Conservation (phyloP, 2,113 vertebrate species). For the Pseudorasbora parva region DNA sequence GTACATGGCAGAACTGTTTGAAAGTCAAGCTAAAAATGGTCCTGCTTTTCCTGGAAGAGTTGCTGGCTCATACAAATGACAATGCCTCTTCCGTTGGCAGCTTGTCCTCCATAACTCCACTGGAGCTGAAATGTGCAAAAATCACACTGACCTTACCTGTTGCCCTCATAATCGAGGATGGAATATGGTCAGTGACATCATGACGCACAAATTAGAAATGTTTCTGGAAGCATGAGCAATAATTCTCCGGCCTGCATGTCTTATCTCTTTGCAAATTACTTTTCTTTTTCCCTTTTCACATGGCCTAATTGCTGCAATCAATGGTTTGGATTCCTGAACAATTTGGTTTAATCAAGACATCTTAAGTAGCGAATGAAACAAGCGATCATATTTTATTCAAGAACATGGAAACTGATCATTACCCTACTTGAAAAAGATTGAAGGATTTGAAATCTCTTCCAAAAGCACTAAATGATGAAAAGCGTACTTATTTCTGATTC, state of each 20-base stretch:
- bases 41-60: constrained; percentile 14
- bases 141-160: constrained; percentile 45
- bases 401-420: constrained; percentile 27
- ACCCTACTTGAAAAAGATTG: constrained; percentile 36
- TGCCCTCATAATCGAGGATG: neutral
- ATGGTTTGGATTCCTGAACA: constrained; percentile 33
- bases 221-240: constrained; percentile 41
- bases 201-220: constrained; percentile 10
- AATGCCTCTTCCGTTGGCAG: constrained; percentile 43
- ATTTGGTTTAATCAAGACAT: constrained; percentile 39
- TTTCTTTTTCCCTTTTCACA: constrained; percentile 7
- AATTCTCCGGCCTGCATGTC: neutral
- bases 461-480: constrained; percentile 20
- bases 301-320: constrained; percentile 52
- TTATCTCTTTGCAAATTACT: constrained; percentile 39
- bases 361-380: constrained; percentile 12
- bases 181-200: constrained; percentile 38
- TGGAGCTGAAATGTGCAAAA: constrained; percentile 30
- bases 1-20: constrained; percentile 26
- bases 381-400: constrained; percentile 37
- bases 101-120: constrained; percentile 40
- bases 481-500: constrained; percentile 13
- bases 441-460: constrained; percentile 50
- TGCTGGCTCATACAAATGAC: constrained; percentile 44
- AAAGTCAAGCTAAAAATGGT: constrained; percentile 45